Percentiles rank a stretch among this genome's conserved stretches.
Conservation (phyloP, 2,888 invertebrate species). For the Scaptomyza flava region DNA sequence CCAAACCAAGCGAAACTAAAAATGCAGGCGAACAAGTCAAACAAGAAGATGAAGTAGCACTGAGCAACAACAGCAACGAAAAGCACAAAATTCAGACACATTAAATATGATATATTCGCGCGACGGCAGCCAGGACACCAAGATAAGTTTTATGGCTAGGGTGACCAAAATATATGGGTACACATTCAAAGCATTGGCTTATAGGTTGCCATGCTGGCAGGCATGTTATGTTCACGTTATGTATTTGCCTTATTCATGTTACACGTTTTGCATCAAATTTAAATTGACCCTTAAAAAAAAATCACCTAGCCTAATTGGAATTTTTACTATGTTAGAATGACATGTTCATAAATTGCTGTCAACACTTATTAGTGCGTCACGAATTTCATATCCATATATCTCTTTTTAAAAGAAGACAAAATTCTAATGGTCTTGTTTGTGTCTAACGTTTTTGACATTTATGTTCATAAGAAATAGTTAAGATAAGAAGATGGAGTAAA, state of each 20-base stretch:
- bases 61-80: conserved; percentile 19
- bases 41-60: conserved; percentile 18
- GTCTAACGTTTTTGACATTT: conserved; percentile 23
- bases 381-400: neutral
- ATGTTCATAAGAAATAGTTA: conserved; percentile 6
- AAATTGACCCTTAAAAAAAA: conserved; percentile 13
- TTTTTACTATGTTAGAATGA: conserved; percentile 1
- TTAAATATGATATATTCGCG: conserved; percentile 75
- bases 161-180: conserved; percentile 36
- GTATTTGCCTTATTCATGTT: conserved; percentile 5
- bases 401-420: neutral
- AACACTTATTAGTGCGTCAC: neutral
- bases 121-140: conserved; percentile 58
- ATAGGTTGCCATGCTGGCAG: conserved; percentile 9
- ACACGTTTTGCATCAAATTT: conserved; percentile 13
- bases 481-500: conserved; percentile 7
- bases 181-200: conserved; percentile 5
- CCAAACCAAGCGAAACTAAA: conserved; percentile 46
- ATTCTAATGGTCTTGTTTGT: conserved; percentile 22
- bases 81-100: conserved; percentile 69
- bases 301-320: conserved; percentile 27
- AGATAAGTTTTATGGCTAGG: conserved; percentile 66
- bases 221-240: conserved; percentile 3
- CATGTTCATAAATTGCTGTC: neutral
- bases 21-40: conserved; percentile 32